These are phyloP conservation scores for Eupithecia dodoneata DNA, from an alignment of 2,888 invertebrate genomes.

Conservation along the genomic window DNA sequence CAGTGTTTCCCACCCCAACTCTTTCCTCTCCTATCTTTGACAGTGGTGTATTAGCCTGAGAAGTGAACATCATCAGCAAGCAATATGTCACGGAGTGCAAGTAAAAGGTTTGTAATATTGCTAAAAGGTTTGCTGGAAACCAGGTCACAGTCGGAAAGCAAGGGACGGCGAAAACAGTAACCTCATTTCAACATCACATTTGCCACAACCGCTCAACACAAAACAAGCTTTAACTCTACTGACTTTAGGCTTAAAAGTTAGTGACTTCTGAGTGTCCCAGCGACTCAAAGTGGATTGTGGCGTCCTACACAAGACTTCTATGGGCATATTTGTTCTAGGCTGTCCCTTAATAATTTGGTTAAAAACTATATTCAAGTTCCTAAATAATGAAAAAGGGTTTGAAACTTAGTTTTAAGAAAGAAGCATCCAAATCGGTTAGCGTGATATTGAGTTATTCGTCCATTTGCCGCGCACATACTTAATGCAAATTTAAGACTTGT, in stretches of 20 bases:
- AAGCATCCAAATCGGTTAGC: no score
- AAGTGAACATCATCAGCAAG: constrained; percentile 13
- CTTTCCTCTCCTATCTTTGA: not conserved
- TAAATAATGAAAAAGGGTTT: no score
- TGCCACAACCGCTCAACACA: not conserved
- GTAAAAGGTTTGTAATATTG: constrained; percentile 32
- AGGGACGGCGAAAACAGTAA: constrained; percentile 9
- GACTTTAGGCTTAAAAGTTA: not conserved
- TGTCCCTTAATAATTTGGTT: not conserved
- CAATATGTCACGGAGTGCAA: constrained; percentile 19
- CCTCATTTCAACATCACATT: constrained; percentile 1
- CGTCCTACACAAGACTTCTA: not conserved
- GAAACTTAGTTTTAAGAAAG: no score
- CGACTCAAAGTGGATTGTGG: not conserved
- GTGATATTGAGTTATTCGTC: no score
- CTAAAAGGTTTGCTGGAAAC: constrained; percentile 30
- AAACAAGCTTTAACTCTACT: not conserved
- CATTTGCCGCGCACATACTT: no score
- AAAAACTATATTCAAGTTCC: no score
- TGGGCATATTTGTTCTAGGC: not conserved
- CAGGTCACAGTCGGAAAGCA: constrained; percentile 21
- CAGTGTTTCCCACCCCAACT: no score
- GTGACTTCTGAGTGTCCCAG: not conserved
- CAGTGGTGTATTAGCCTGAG: not conserved
- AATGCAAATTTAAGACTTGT: no score